Conservation (phyloP, 2,113 vertebrate species). For the Osmerus eperlanus region DNA sequence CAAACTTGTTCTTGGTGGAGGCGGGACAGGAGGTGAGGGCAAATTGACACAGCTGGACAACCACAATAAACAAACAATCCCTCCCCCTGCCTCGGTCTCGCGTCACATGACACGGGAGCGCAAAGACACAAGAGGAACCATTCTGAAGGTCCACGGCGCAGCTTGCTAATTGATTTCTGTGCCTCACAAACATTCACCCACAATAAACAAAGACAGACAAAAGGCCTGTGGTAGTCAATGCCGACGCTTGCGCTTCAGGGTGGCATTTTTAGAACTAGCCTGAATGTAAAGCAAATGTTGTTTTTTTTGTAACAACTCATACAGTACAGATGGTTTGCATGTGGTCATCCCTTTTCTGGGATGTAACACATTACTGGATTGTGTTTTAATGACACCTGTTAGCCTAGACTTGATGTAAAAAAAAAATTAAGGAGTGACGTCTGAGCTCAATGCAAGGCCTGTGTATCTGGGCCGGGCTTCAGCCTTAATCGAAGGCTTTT, state of each 20-base stretch:
- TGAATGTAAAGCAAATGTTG: background rate
- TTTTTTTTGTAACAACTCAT: too few species aligned
- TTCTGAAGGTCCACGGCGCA: constrained; percentile 20
- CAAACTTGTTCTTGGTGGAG: background rate
- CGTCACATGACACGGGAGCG: constrained; percentile 36
- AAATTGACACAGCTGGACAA: constrained; percentile 29
- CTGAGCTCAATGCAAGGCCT: background rate
- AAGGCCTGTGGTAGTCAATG: background rate
- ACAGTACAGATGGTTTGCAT: too few species aligned
- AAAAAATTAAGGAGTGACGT: too few species aligned
- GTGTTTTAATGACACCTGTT: too few species aligned
- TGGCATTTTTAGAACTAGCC: background rate
- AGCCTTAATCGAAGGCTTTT: background rate
- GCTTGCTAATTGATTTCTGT: constrained; percentile 4
- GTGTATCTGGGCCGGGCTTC: background rate
- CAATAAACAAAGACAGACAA: constrained; percentile 1
- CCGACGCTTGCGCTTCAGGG: background rate
- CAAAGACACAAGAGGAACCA: constrained; percentile 32
- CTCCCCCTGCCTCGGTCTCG: constrained; percentile 14
- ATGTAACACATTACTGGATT: too few species aligned
- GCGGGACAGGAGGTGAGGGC: background rate
- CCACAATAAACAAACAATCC: constrained; percentile 41
- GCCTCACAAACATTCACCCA: background rate
- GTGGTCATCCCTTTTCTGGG: too few species aligned
- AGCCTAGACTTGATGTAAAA: too few species aligned